A percentile compares a stretch with the other conserved stretches of the same genome.
Conservation (phyloP, 1,140 invertebrate species). For the Caenorhabditis remanei region DNA sequence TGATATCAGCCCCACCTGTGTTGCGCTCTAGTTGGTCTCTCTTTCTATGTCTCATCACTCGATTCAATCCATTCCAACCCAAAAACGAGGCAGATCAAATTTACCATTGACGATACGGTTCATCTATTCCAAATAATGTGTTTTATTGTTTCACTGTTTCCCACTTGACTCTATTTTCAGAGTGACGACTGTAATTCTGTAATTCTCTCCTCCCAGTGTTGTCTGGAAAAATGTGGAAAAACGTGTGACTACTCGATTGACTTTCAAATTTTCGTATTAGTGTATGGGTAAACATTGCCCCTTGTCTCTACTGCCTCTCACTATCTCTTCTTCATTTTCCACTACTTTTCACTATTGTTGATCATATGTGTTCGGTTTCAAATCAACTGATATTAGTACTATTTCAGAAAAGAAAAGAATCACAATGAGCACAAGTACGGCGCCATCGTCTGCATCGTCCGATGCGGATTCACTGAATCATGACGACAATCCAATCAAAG, state of each 20-base stretch:
- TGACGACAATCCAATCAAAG: slow-evolving; percentile 46
- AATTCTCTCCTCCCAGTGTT: background rate
- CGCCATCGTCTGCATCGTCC: slow-evolving; percentile 19
- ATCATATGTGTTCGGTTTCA: slow-evolving; percentile 34
- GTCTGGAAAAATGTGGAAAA: slow-evolving; percentile 30
- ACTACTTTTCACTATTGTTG: slow-evolving; percentile 7
- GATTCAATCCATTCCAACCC: background rate
- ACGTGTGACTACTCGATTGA: slow-evolving; percentile 44
- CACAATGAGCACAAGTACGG: slow-evolving; percentile 22
- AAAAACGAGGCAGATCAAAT: background rate
- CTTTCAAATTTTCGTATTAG: slow-evolving; percentile 52
- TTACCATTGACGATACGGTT: slow-evolving; percentile 2
- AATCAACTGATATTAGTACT: slow-evolving; percentile 15
- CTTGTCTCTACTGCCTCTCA: no score
- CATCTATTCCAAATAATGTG: background rate
- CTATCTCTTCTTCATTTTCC: background rate
- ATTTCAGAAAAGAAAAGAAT: background rate
- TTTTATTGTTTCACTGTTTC: slow-evolving; percentile 3
- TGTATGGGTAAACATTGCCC: slow-evolving; percentile 12
- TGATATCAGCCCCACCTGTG: background rate
- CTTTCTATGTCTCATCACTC: background rate
- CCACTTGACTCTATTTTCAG: slow-evolving; percentile 7
- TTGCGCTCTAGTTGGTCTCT: slow-evolving; percentile 9
- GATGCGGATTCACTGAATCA: slow-evolving; percentile 31
- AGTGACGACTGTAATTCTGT: background rate